Evolutionary conservation across 2,888 invertebrate genomes (phyloP), one percentile per base, ranked within the genome.

Genomic region (Alloscopus bannaensis): DNA sequence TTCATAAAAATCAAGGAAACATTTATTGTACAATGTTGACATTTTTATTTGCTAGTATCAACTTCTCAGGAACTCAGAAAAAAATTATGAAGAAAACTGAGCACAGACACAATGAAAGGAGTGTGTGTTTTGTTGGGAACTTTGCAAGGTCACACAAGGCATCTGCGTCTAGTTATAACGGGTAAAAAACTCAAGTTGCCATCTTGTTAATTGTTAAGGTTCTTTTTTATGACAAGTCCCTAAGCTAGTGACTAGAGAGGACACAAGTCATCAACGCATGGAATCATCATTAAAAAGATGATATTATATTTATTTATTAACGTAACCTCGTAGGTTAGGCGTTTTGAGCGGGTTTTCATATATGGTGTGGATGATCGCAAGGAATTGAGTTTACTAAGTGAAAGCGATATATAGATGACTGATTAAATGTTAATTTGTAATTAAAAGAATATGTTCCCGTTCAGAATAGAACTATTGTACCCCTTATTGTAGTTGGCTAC

Each of bases 101-200:
- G 20, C 40, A 11, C 36, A 20, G 42, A 40, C 24, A 22, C 64
- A 55, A 52, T 50, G 24, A 22, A 20, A 22, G 24, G 24, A 52
- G 24, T 20, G 24, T 22, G 52, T 52, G 2, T 52, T 20, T 22
- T 52, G 24, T n/a, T n/a, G n/a, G n/a, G n/a, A n/a, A n/a, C 24
- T 24, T 4, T 50, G 72, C 72, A 55, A 40, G 64, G 62, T 50
- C n/a, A 29, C 68, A n/a, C 28, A 55, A 69, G 62, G 52, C 60
- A 76, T 52, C 50, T 68, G 52, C 69, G 42, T 64, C 57, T 36
- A 65, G 55, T 42, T 66, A 66, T 65, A 70, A 77, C 77, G 77
- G 77, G 77, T 77, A 77, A 69, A 50, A 68, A 77, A 69, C 77
- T 77, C 77, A 77, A 69, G 77, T 77, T 77, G 77, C 77, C 77